A percentile compares a stretch with the other conserved stretches of the same genome.
Conservation (phyloP, 2,888 invertebrate species). For the Anthophora plumipes region DNA sequence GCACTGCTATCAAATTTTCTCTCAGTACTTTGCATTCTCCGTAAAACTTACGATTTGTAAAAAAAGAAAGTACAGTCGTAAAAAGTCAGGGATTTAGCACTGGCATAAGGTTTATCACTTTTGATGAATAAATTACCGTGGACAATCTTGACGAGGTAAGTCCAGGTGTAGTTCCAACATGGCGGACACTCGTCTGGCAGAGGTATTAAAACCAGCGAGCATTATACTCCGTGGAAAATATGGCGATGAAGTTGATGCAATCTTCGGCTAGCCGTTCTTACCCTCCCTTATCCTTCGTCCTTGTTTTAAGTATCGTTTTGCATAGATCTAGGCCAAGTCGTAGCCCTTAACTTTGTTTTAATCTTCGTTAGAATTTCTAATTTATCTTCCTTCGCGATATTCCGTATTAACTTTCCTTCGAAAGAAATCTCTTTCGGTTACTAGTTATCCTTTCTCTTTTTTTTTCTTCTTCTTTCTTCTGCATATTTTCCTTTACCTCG, state of each 20-base stretch:
- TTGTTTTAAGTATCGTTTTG: slow-evolving; percentile 29
- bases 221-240: slow-evolving; percentile 19
- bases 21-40: no score
- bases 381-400: slow-evolving; percentile 54
- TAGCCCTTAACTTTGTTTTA: slow-evolving; percentile 44
- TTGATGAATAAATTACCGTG: slow-evolving; percentile 31
- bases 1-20: no score
- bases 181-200: neutral
- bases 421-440: neutral
- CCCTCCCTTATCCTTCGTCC: slow-evolving; percentile 10
- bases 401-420: slow-evolving; percentile 21
- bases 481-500: neutral
- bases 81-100: neutral
- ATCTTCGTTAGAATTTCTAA: slow-evolving; percentile 79
- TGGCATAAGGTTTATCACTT: neutral
- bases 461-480: neutral
- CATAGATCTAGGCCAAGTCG: slow-evolving; percentile 29
- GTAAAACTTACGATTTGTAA: no score
- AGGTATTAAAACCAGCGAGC: slow-evolving; percentile 33
- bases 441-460: neutral
- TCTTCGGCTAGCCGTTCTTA: slow-evolving; percentile 24
- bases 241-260: slow-evolving; percentile 29
- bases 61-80: neutral
- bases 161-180: neutral
- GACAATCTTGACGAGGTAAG: neutral